These are phyloP conservation scores for Linnaemya tessellans DNA, from an alignment of 2,888 invertebrate genomes.

Conservation along the genomic window DNA sequence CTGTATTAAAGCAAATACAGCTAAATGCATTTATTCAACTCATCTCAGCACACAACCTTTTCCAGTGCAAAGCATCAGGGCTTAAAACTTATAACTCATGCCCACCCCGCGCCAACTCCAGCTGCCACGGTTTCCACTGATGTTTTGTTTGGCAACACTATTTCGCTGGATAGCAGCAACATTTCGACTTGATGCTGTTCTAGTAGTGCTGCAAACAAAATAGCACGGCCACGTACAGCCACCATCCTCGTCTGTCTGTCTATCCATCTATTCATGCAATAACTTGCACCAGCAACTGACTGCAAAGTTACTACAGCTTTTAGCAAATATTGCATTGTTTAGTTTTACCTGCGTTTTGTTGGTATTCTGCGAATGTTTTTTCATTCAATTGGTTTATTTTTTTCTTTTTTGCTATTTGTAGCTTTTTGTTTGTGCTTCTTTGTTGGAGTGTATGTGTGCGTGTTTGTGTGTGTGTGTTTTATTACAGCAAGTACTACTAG, in stretches of 20 bases:
- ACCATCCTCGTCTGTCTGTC: constrained; percentile 12
- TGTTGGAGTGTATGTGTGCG: background rate
- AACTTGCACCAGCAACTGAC: constrained; percentile 34
- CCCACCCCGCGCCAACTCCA: background rate
- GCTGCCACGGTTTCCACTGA: background rate
- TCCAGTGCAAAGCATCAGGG: constrained; percentile 2
- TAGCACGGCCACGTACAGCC: constrained; percentile 5
- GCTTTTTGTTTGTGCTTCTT: constrained; percentile 31
- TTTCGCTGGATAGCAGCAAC: constrained; percentile 7
- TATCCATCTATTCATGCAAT: constrained; percentile 7
- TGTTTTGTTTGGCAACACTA: background rate
- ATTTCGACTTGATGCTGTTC: constrained; percentile 12
- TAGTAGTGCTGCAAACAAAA: constrained; percentile 13
- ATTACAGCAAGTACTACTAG: constrained; percentile 39
- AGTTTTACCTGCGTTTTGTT: constrained; percentile 63
- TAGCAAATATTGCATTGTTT: constrained; percentile 64
- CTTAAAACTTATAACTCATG: constrained; percentile 42
- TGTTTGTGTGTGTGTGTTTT: constrained; percentile 18
- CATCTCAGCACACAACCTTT: constrained; percentile 18
- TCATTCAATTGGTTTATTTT: background rate
- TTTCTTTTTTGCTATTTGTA: background rate
- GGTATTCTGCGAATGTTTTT: constrained; percentile 41
- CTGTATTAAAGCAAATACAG: constrained; percentile 5
- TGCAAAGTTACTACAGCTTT: constrained; percentile 54
- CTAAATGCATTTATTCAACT: constrained; percentile 52